Percentiles rank a stretch among this genome's conserved stretches.
Conservation (phyloP, 2,113 vertebrate species). For the Phaethon lepturus region DNA sequence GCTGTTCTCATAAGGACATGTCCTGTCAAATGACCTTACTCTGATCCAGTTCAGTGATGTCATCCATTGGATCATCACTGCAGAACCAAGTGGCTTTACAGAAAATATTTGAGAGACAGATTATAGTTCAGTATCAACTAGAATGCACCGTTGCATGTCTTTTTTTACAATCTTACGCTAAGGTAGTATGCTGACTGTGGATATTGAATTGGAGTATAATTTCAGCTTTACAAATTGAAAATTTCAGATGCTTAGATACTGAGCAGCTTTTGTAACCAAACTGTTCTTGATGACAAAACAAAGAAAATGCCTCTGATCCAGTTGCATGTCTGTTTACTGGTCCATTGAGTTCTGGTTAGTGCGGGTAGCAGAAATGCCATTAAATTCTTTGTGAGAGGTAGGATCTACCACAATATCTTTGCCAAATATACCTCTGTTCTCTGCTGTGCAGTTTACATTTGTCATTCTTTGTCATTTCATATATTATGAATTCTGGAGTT, state of each 20-base stretch:
- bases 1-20: neutral
- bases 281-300: neutral
- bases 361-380: neutral
- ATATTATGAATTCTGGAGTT: neutral
- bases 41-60: fast-evolving
- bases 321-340: neutral
- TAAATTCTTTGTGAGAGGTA: neutral
- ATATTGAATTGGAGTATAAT: neutral
- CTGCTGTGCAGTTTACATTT: neutral
- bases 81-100: neutral
- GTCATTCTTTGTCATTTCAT: neutral
- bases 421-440: neutral
- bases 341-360: neutral
- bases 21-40: neutral
- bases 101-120: neutral
- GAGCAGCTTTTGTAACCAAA: neutral
- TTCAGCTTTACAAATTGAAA: neutral
- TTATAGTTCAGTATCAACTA: neutral
- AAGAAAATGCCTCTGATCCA: neutral
- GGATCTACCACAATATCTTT: neutral
- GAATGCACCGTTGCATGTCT: fast-evolving
- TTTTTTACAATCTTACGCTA: neutral
- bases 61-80: neutral
- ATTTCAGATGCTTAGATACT: neutral
- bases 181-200: neutral